phyloP scores from a whole-genome alignment of 1,140 invertebrate genomes.

The Coptotermes formosanus region DNA sequence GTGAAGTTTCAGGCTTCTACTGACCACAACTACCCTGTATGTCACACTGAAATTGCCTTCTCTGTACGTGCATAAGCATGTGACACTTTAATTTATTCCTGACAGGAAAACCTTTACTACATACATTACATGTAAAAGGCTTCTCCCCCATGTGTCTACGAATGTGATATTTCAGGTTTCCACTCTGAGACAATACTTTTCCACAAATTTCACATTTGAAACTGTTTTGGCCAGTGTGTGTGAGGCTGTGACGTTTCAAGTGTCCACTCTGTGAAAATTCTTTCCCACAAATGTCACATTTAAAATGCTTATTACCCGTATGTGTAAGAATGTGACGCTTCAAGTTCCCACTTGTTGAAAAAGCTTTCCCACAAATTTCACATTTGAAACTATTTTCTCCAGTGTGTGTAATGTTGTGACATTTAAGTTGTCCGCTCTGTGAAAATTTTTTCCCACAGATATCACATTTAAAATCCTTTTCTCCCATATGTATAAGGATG shows the following conservation, averaged over 20 bases:
- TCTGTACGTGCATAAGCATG: no score
- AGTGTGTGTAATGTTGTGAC: background rate
- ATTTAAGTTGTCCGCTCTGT: slow-evolving; percentile 35
- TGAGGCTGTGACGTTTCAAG: background rate
- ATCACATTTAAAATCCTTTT: slow-evolving; percentile 36
- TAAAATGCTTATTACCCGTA: background rate
- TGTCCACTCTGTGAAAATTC: background rate
- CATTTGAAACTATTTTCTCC: background rate
- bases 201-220: background rate
- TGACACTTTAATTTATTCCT: no score
- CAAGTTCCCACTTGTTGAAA: background rate
- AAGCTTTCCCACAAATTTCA: background rate
- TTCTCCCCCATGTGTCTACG: no score
- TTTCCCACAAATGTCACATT: slow-evolving; percentile 29
- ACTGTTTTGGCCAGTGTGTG: background rate
- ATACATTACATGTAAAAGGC: no score
- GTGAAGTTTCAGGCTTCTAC: no score
- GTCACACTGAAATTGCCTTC: no score
- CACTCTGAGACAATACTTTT: background rate
- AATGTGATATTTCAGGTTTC: background rate
- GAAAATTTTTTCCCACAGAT: slow-evolving; percentile 39
- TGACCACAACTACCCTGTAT: no score
- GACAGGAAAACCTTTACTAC: no score
- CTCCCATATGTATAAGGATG: background rate
- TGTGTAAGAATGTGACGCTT: background rate